Evolutionary conservation across 2,113 vertebrate species (phyloP).

Genomic region (Mus musculus): DNA sequence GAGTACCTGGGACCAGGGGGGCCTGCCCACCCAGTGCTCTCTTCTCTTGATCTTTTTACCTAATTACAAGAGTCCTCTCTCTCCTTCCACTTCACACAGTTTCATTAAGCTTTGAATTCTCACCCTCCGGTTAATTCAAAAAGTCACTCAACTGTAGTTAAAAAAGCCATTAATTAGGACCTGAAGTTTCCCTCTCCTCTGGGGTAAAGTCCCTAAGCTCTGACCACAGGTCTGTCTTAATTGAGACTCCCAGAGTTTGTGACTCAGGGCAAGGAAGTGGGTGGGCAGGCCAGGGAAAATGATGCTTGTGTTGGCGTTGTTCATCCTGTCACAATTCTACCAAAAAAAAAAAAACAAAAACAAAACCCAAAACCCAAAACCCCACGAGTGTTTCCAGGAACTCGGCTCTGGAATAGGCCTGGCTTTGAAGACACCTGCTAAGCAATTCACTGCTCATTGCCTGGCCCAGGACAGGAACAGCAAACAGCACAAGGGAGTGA

Average conservation of each 20-base stretch:
- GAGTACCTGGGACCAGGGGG: background rate
- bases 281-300: background rate
- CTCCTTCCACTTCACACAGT: background rate
- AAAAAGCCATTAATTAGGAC: constrained; percentile 68
- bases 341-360: background rate
- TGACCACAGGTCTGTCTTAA: constrained; percentile 25
- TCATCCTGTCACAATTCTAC: background rate
- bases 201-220: constrained; percentile 36
- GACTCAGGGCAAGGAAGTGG: background rate
- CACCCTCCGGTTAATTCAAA: background rate
- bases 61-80: background rate
- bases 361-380: background rate
- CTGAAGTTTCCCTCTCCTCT: background rate
- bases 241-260: background rate
- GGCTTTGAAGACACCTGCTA: background rate
- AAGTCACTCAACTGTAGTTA: constrained; percentile 72
- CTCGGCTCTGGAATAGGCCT: background rate
- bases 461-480: background rate
- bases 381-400: no score
- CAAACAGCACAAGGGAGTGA: background rate
- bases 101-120: constrained; percentile 34
- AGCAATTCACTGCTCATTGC: background rate
- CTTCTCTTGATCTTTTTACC: background rate
- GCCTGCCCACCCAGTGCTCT: background rate
- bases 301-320: background rate